phyloP scores from a whole-genome alignment of 2,113 vertebrate genomes.

The Chitala chitala region DNA sequence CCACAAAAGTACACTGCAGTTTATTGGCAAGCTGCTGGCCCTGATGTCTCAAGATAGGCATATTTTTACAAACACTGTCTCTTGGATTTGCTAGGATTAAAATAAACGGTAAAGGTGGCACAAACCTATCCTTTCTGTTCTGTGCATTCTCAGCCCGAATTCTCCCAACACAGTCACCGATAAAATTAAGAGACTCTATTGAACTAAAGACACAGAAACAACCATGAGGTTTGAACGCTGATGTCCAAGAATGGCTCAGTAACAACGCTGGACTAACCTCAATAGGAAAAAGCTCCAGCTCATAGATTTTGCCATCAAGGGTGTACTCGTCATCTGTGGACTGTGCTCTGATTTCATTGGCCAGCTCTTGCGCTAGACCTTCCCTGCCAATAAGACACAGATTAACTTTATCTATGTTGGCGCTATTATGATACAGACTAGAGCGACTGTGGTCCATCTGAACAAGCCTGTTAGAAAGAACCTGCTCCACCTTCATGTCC shows the following conservation, averaged over 20 bases:
- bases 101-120: conserved; percentile 85
- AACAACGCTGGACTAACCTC: conserved; percentile 89
- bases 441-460: conserved; percentile 84
- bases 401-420: conserved; percentile 92
- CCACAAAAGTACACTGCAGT: conserved; percentile 94
- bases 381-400: conserved; percentile 94
- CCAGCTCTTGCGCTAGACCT: conserved; percentile 89
- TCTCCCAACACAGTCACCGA: conserved; percentile 89
- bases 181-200: conserved; percentile 90
- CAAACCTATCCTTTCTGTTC: conserved; percentile 82
- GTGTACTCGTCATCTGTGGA: conserved; percentile 97
- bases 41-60: conserved; percentile 93
- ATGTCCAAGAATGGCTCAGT: conserved; percentile 83
- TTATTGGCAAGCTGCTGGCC: conserved; percentile 97
- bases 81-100: conserved; percentile 93
- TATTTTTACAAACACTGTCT: conserved; percentile 85
- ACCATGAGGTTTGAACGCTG: conserved; percentile 90
- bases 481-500: conserved; percentile 91
- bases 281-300: conserved; percentile 85
- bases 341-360: conserved; percentile 94
- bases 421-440: conserved; percentile 86
- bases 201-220: conserved; percentile 97
- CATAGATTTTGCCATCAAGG: conserved; percentile 96
- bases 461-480: conserved; percentile 85
- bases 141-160: conserved; percentile 86